Evolutionary conservation across 1,140 invertebrate genomes (phyloP).

Genomic region (Nautilus pompilius): DNA sequence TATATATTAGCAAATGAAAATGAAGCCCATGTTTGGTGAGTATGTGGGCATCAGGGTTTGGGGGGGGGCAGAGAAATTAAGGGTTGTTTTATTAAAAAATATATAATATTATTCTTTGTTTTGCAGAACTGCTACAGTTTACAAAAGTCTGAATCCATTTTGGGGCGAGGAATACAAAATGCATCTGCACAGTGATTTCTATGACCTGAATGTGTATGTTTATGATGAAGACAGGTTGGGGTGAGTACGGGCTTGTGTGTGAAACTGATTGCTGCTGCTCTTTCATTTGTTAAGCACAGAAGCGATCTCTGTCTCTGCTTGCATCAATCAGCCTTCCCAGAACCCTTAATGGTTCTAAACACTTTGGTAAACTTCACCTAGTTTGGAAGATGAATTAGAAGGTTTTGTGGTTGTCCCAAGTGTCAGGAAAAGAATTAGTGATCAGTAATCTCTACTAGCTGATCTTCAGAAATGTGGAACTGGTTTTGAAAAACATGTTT

Average conservation of each 20-base stretch:
- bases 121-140: slow-evolving; percentile 33
- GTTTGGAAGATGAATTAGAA: too few species aligned
- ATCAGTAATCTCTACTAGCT: too few species aligned
- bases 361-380: too few species aligned
- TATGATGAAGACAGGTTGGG: slow-evolving; percentile 37
- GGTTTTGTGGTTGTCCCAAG: too few species aligned
- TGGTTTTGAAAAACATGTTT: too few species aligned
- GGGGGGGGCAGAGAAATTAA: too few species aligned
- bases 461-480: too few species aligned
- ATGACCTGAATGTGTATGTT: slow-evolving; percentile 25
- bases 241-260: slow-evolving; percentile 31
- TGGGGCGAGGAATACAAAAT: slow-evolving; percentile 36
- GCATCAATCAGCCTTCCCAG: neutral
- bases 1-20: too few species aligned
- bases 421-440: too few species aligned
- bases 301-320: neutral
- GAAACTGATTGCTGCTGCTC: neutral
- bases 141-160: slow-evolving; percentile 29
- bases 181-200: slow-evolving; percentile 31
- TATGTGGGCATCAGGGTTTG: too few species aligned
- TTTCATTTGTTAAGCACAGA: neutral
- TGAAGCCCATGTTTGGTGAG: too few species aligned
- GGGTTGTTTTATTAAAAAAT: too few species aligned
- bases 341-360: neutral
- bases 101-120: neutral